phyloP scores from a whole-genome alignment of 2,797 vertebrate species.

The Macropodus opercularis region DNA sequence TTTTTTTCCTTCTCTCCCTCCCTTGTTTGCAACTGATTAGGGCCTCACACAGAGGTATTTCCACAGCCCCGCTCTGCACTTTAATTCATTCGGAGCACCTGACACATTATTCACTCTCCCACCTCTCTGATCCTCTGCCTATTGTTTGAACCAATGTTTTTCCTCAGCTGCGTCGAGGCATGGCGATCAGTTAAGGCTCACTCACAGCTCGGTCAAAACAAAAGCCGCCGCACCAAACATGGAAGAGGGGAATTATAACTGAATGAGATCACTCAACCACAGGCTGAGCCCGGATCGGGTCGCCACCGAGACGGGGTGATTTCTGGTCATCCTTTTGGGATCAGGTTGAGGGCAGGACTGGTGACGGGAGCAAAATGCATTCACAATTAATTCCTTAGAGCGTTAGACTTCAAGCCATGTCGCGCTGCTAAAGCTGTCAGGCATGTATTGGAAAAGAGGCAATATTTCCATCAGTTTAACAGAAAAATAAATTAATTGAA shows the following conservation, averaged over 20 bases:
- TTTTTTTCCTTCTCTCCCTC: slow-evolving; percentile 56
- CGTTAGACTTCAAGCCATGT: slow-evolving; percentile 61
- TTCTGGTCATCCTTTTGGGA: slow-evolving; percentile 56
- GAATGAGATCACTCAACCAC: slow-evolving; percentile 68
- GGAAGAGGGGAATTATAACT: slow-evolving; percentile 61
- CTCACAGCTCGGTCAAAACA: slow-evolving; percentile 66
- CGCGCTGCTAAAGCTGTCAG: slow-evolving; percentile 71
- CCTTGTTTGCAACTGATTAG: slow-evolving; percentile 83
- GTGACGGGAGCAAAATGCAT: slow-evolving; percentile 57
- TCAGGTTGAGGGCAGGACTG: slow-evolving; percentile 34
- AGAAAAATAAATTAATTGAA: slow-evolving; percentile 82
- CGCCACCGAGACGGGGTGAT: slow-evolving; percentile 48
- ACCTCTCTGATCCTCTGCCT: slow-evolving; percentile 74
- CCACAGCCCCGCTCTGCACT: slow-evolving; percentile 73
- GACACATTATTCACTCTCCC: slow-evolving; percentile 78
- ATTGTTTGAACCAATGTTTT: slow-evolving; percentile 72
- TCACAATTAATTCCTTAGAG: slow-evolving; percentile 63
- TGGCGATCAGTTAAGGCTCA: slow-evolving; percentile 67
- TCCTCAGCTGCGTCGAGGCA: slow-evolving; percentile 52
- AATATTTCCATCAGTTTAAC: slow-evolving; percentile 81
- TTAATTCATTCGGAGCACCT: slow-evolving; percentile 81
- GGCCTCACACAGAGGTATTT: slow-evolving; percentile 83
- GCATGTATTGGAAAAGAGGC: slow-evolving; percentile 78
- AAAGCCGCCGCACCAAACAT: slow-evolving; percentile 65
- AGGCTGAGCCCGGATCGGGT: slow-evolving; percentile 30